Evolutionary conservation across 2,888 invertebrate genomes (phyloP), one percentile per base, ranked within the genome.

Genomic region (Spodoptera littoralis): DNA sequence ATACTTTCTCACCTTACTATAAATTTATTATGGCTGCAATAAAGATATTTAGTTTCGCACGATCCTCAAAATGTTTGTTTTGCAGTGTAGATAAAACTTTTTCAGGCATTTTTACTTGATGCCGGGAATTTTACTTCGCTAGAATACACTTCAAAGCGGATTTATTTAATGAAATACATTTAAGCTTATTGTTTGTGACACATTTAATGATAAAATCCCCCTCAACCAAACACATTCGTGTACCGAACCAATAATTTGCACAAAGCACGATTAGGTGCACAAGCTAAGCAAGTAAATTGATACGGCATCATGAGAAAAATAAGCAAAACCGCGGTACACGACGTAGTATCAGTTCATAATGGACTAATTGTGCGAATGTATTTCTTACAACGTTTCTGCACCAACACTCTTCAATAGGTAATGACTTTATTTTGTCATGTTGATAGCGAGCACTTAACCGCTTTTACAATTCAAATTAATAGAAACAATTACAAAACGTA

Each of bases 291-390:
- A 78, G 61, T 80, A 83, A 83, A 88, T 85, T 84, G 85, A 88
- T 84, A 73, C 59, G 57, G 62, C 70, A 84, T 84, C 83, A 86
- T 88, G 86, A 83, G 88, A 88, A 87, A 81, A 62, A 58, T 43
- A 62, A 73, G 76, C 83, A 87, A 87, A 88, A 87, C 73, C 70
- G 56, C 68, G 70, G 69, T 76, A 70, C 70, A 70, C 70, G 77
- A 74, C 79, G 80, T 79, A 74, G 83, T 88, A 88, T 87, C 87
- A 86, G 77, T 85, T 82, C 79, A 83, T 87, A 88, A 86, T 88
- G 74, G 76, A 77, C 79, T 65, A 88, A 89, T 88, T 87, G 89
- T 89, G 88, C 82, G 88, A 89, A 85, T 79, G 60, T 36, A 51
- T 71, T 87, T 86, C 82, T 86, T 86, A 64, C 60, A 51, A 30